Base-by-base conservation (phyloP, 2,888 invertebrate species). In the Tanytarsus gracilentus region DNA sequence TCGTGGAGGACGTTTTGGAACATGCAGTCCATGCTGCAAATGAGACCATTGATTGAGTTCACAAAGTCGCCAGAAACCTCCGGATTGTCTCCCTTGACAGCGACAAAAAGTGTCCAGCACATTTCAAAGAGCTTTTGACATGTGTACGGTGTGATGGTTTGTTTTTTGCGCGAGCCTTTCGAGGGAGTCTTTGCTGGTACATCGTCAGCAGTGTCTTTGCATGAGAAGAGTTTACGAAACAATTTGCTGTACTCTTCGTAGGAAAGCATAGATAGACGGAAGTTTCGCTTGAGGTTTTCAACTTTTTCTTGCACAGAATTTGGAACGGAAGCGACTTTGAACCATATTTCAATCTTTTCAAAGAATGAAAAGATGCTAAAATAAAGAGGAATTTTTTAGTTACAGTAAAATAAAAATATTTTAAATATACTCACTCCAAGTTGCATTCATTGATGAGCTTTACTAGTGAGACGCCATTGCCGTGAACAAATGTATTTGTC, bases 261-360 rank as follows among this genome's bases (percentile, higher is more conserved):
- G 59, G 96, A 83, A n/a, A 93, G 87, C 66, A 88, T 88, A 1
- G 96, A 91, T 1, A 98, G 95, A 52, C 88, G 86, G 77, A 97
- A 96, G 69, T 91, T 94, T 61, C 87, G 81, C 69, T 97, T 90
- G 62, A 97, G 74, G 63, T 85, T 81, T 63, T 88, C 85, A 61
- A 97, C 86, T 72, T 88, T 88, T 50, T 82, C 80, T 62, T 86
- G 79, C 70, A 95, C 91, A 61, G 88, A 86, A 66, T 84, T 83
- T 0, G 92, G 83, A 74, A 94, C 80, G 64, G 85, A 85, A 1
- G 92, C 86, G 93, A 98, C 95, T 68, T 94, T 92, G 63, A 88
- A 85, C 97, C 97, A 99, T 69, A 86, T 86, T 70, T 90, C 88
- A 68, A 95, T 93, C 77, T 96, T 96, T 64, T 83, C 84, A 70